Evolutionary conservation across 2,888 invertebrate genomes (phyloP).

Genomic region (Zygaena filipendulae): DNA sequence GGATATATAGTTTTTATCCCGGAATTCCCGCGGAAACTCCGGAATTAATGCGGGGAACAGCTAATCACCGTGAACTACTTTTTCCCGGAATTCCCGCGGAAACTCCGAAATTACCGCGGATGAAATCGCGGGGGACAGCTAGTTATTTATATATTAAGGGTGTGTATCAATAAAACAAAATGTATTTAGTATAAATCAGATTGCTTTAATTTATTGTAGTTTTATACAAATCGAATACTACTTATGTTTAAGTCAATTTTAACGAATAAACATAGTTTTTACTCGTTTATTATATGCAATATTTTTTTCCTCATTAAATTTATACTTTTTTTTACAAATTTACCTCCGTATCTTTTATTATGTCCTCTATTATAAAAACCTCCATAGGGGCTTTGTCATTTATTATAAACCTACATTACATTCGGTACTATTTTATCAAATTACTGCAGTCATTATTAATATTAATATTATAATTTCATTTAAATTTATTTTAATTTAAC

Average conservation of each 20-base stretch:
- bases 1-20: no score
- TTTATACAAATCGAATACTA: constrained; percentile 70
- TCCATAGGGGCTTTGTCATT: constrained; percentile 65
- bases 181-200: constrained; percentile 62
- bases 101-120: no score
- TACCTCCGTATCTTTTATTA: constrained; percentile 57
- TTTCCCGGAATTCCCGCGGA: no score
- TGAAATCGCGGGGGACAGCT: no score
- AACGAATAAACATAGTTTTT: constrained; percentile 64
- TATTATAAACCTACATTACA: constrained; percentile 64
- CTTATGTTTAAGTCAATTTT: constrained; percentile 66
- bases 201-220: constrained; percentile 68
- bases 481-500: constrained; percentile 40
- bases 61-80: no score
- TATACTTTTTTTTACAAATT: constrained; percentile 56
- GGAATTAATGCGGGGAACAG: no score
- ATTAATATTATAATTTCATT: constrained; percentile 16
- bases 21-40: no score
- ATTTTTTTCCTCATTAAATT: no score
- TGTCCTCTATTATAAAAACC: constrained; percentile 62
- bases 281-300: no score
- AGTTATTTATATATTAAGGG: constrained; percentile 1
- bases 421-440: constrained; percentile 43
- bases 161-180: constrained; percentile 43
- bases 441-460: constrained; percentile 46